Evolutionary conservation across 2,888 invertebrate genomes (phyloP), one percentile per base, ranked within the genome.

Genomic region (Rotaria sp.): DNA sequence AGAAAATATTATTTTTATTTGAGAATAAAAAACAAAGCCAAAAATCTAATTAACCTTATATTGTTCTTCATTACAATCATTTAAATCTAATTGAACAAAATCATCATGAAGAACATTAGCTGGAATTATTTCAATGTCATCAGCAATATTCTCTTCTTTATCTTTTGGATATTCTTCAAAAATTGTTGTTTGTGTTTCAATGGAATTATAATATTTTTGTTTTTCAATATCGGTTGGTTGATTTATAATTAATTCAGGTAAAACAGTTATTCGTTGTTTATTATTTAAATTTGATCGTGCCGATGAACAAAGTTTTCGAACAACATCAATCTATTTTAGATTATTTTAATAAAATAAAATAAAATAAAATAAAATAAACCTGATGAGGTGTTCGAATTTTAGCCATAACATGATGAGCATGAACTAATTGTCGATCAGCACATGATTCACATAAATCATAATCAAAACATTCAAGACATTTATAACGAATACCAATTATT

Each of bases 351-450:
- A 2, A 35, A 21, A 67, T 26, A 15, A 2, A 26, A 24, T 5
- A 35, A 67, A 35, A 35, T 30, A 0, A 35, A 30, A 13, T 7
- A 52, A 52, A 21, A 21, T 30, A 30, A 38, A 67, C 67, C 8
- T 67, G 67, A 67, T 67, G 67, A 21, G 67, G 67, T n/a, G 67
- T 38, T 67, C 67, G 67, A 35, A 67, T 67, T 67, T 67, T 67
- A 8, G 67, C 67, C 67, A 67, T 35, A 67, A 67, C 67, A 67
- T 67, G 67, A 38, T 67, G 67, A 35, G 30, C 15, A 35, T 67
- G 67, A 67, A 67, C 38, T 21, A 67, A 67, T 67, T 67, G 67
- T 35, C 35, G 30, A 7, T 67, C 67, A 21, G 35, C 35, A 21
- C 67, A 67, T 35, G 67, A 15, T 38, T 67, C 67, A 21, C 67